phyloP scores from a whole-genome alignment of 2,797 vertebrate species.

The Sarcophilus harrisii region DNA sequence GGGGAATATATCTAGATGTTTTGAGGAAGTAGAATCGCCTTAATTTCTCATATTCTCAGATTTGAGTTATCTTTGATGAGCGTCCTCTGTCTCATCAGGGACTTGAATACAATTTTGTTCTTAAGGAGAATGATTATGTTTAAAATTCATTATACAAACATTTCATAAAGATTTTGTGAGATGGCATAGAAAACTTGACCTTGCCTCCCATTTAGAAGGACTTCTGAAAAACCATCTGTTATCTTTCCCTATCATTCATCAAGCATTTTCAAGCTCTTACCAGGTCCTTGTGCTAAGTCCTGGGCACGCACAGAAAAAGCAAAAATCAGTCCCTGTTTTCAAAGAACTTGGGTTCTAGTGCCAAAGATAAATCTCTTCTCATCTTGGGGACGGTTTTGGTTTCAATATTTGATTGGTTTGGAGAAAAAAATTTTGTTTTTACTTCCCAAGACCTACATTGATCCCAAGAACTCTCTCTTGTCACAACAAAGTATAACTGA shows the following conservation, averaged over 20 bases:
- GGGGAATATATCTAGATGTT: not conserved
- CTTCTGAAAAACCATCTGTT: no score
- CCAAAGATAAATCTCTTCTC: not conserved
- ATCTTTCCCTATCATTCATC: no score
- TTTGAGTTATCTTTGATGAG: not conserved
- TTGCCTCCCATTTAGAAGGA: no score
- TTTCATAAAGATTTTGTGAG: not conserved
- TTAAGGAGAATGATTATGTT: not conserved
- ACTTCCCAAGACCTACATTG: not conserved
- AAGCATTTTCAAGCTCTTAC: no score
- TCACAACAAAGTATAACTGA: not conserved
- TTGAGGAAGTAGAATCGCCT: no score
- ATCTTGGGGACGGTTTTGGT: not conserved
- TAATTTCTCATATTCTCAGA: not conserved
- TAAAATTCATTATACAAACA: not conserved
- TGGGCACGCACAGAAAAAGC: no score
- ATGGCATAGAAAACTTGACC: not conserved
- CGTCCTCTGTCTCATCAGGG: not conserved
- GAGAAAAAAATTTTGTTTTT: not conserved
- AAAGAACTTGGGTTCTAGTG: not conserved
- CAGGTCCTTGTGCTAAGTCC: no score
- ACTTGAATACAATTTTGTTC: not conserved
- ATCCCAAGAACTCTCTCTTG: not conserved
- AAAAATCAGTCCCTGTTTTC: not conserved
- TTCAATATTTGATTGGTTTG: not conserved